Evolutionary conservation across 2,113 vertebrate species (phyloP).

Genomic region (Castor canadensis): DNA sequence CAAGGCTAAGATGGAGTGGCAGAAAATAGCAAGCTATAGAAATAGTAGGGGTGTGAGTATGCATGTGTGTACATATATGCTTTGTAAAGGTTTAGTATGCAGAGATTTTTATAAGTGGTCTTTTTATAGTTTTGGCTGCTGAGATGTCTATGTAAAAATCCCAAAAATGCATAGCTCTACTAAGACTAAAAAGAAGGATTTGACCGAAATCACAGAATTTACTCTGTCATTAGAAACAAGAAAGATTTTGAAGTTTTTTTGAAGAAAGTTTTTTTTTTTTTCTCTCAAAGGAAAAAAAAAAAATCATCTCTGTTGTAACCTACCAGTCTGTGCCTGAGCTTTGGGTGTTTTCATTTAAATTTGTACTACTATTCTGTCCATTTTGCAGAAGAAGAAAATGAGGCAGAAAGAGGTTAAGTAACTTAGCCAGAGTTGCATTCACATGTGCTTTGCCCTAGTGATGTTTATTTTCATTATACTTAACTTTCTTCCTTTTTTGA

Average conservation of each 20-base stretch:
- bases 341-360: too few species aligned
- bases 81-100: not conserved
- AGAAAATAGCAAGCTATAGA: not conserved
- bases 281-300: not conserved
- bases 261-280: conserved; percentile 21
- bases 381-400: not conserved
- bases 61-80: not conserved
- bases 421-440: not conserved
- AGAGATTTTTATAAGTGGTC: conserved; percentile 1
- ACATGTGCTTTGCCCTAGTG: too few species aligned
- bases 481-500: not conserved
- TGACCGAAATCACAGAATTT: not conserved
- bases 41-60: not conserved
- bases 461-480: not conserved
- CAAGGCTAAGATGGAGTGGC: not conserved
- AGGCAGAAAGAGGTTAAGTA: not conserved
- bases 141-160: not conserved
- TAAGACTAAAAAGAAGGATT: not conserved
- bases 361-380: not conserved
- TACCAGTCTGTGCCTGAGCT: not conserved
- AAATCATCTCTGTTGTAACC: not conserved
- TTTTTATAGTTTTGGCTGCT: not conserved
- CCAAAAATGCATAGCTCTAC: not conserved
- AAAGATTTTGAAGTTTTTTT: not conserved
- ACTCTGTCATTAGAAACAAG: not conserved